These are phyloP conservation scores for Trypoxylon attenuatum DNA, from an alignment of 2,888 invertebrate genomes.

Conservation along the genomic window DNA sequence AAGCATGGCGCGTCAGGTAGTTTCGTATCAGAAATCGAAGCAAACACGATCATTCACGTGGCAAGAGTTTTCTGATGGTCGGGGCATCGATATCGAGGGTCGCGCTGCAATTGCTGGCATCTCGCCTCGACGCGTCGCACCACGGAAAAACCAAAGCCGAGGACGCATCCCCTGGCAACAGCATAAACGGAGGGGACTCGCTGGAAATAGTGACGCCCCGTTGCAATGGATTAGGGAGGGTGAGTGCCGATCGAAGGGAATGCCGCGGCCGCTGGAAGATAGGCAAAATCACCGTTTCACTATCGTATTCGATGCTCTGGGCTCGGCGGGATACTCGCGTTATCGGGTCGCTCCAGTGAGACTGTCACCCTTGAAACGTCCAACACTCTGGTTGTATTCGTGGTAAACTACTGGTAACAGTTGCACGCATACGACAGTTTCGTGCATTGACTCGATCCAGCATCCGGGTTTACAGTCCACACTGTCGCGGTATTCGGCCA, in stretches of 20 bases:
- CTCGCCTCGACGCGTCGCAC: no score
- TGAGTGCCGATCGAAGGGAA: conserved; percentile 21
- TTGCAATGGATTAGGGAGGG: conserved; percentile 39
- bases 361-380: conserved; percentile 40
- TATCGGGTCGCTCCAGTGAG: conserved; percentile 35
- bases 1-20: conserved; percentile 6
- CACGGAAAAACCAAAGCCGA: no score
- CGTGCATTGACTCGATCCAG: conserved; percentile 16
- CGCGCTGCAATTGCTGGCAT: background rate
- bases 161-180: no score
- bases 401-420: background rate
- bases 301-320: conserved; percentile 39
- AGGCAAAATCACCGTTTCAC: conserved; percentile 43
- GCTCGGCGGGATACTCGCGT: no score
- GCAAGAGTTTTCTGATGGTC: conserved; percentile 9
- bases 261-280: conserved; percentile 40
- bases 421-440: background rate
- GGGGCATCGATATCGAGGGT: conserved; percentile 28
- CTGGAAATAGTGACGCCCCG: no score
- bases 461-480: conserved; percentile 20
- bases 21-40: conserved; percentile 9
- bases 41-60: background rate
- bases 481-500: background rate
- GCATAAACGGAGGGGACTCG: no score
- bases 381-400: background rate